phyloP scores from a whole-genome alignment of 2,797 vertebrate genomes.

The Typhlichthys eigenmanni region DNA sequence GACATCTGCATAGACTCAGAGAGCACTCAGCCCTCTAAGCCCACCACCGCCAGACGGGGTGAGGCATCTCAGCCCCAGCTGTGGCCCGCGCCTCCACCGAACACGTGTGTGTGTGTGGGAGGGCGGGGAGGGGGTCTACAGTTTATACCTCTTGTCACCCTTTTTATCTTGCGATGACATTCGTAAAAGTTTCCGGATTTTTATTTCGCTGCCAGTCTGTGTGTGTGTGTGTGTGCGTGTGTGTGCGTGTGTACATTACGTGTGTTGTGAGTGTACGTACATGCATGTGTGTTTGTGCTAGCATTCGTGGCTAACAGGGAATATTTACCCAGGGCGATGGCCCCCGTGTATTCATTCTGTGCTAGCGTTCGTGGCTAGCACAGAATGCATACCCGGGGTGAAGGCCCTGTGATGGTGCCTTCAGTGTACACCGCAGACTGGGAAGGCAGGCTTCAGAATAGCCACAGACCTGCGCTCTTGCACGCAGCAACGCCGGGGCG shows the following conservation, averaged over 20 bases:
- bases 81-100: slow-evolving; percentile 20
- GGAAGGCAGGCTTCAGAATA: slow-evolving; percentile 59
- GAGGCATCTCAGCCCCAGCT: slow-evolving; percentile 33
- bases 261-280: background rate
- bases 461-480: slow-evolving; percentile 66
- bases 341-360: slow-evolving; percentile 3
- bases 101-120: background rate
- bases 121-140: no score
- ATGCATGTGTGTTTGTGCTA: background rate
- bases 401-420: slow-evolving; percentile 54
- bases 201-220: background rate
- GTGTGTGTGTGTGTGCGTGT: slow-evolving; percentile 5
- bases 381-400: slow-evolving; percentile 54
- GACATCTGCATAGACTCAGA: slow-evolving; percentile 60
- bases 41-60: slow-evolving; percentile 33
- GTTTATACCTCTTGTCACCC: no score
- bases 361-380: slow-evolving; percentile 8
- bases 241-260: background rate
- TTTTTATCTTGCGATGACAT: no score
- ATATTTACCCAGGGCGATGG: slow-evolving; percentile 52
- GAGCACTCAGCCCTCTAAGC: slow-evolving; percentile 4
- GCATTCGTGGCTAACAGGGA: slow-evolving; percentile 13
- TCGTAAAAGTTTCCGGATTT: no score
- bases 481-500: slow-evolving; percentile 62
- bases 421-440: slow-evolving; percentile 43